Percentiles rank a stretch among this genome's conserved stretches.
Conservation (phyloP, 2,888 invertebrate genomes). For the Nymphalis urticae region DNA sequence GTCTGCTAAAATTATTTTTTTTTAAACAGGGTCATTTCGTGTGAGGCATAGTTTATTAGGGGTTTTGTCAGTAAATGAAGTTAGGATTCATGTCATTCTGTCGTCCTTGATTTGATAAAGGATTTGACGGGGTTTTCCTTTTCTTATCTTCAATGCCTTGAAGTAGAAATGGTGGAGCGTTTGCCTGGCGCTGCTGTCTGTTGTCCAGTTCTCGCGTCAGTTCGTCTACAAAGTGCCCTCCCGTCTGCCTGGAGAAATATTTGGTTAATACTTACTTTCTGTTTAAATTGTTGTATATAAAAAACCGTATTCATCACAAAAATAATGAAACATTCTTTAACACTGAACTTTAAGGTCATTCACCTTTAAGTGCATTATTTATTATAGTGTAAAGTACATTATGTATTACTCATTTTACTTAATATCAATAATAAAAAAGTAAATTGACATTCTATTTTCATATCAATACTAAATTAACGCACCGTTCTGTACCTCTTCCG, state of each 20-base stretch:
- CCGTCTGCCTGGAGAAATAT: conserved; percentile 47
- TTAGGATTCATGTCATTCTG: conserved; percentile 73
- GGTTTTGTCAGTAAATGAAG: conserved; percentile 61
- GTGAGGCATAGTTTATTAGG: not conserved
- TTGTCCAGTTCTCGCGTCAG: conserved; percentile 64
- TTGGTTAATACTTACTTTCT: conserved; percentile 9
- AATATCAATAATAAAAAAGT: no score
- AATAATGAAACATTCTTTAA: no score
- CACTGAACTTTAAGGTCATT: no score
- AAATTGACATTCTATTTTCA: not conserved
- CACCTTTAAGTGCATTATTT: no score
- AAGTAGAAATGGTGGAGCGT: conserved; percentile 69
- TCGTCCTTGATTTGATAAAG: conserved; percentile 49
- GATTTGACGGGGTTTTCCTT: conserved; percentile 42
- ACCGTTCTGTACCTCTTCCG: conserved; percentile 56
- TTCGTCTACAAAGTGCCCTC: conserved; percentile 61
- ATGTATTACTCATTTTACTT: no score
- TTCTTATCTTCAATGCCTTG: conserved; percentile 69
- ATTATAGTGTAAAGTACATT: no score
- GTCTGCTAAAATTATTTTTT: conserved; percentile 45
- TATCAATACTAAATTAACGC: conserved; percentile 48
- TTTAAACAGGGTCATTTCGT: not conserved
- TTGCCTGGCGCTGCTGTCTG: conserved; percentile 52
- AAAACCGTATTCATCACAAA: no score
- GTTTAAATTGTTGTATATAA: not conserved